Evolutionary conservation across 2,888 invertebrate genomes (phyloP).

Genomic region (Ectobius pallidus): DNA sequence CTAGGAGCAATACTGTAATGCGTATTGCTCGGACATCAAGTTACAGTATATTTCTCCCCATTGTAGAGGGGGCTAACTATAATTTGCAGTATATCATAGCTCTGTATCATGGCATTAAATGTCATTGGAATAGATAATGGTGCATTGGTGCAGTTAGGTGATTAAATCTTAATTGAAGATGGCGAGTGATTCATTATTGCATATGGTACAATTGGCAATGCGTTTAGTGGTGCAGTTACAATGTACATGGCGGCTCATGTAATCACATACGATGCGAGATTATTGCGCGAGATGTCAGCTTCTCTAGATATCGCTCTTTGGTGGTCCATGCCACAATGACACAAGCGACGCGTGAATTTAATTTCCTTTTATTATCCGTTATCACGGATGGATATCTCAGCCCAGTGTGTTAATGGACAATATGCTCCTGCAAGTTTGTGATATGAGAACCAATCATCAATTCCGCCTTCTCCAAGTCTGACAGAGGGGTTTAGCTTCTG

Average conservation of each 20-base stretch:
- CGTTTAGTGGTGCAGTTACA: background rate
- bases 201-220: constrained; percentile 20
- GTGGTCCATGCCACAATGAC: no score
- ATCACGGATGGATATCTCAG: no score
- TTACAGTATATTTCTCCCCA: background rate
- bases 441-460: no score
- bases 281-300: background rate
- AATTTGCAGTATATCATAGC: constrained; percentile 10
- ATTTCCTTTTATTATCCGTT: no score
- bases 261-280: constrained; percentile 1
- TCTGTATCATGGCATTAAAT: constrained; percentile 1
- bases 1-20: no score
- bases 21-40: no score
- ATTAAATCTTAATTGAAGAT: constrained; percentile 23
- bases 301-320: background rate
- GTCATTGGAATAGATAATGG: constrained; percentile 22
- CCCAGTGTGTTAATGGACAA: no score
- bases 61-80: background rate
- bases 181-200: constrained; percentile 8
- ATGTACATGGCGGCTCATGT: background rate
- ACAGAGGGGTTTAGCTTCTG: no score
- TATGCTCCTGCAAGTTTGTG: no score
- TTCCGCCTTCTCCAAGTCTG: no score
- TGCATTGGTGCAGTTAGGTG: background rate
- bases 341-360: no score